Conservation (phyloP, 30 jellyfish, hydroid and myxozoan species). For the Pelagia noctiluca region DNA sequence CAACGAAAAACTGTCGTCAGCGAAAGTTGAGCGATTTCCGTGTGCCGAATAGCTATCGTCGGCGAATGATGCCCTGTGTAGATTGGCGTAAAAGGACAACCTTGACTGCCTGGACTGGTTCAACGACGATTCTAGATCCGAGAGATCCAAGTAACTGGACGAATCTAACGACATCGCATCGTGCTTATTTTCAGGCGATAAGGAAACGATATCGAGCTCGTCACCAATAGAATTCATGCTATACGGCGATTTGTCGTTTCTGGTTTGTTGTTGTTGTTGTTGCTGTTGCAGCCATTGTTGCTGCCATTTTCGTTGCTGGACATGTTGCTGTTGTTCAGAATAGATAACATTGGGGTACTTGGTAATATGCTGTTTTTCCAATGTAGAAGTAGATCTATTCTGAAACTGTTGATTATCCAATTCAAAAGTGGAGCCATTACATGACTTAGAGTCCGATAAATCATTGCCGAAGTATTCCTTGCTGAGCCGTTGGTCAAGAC, state of each 20-base stretch:
- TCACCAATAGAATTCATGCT: neutral
- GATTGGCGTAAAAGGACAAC: neutral
- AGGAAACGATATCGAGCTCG: neutral
- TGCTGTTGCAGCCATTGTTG: neutral
- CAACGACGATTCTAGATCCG: slow-evolving; percentile 46
- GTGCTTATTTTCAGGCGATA: slow-evolving; percentile 20
- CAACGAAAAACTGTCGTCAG: slow-evolving; percentile 47
- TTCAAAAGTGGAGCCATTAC: no score
- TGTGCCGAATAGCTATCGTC: no score
- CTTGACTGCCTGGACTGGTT: slow-evolving; percentile 3
- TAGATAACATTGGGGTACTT: neutral
- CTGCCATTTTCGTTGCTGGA: neutral
- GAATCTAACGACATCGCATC: slow-evolving; percentile 40
- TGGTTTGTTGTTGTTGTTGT: neutral
- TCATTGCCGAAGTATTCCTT: slow-evolving; percentile 34
- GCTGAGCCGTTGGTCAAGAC: slow-evolving; percentile 76
- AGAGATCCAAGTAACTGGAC: slow-evolving; percentile 27
- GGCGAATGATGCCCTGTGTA: slow-evolving; percentile 21
- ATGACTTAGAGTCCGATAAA: slow-evolving; percentile 30
- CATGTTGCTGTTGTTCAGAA: neutral
- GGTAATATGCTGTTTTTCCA: no score
- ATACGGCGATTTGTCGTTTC: neutral
- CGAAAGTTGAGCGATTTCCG: no score
- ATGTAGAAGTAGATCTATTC: no score
- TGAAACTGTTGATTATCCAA: no score